phyloP scores from a whole-genome alignment of 2,888 invertebrate genomes.

The Cataglyphis cursor region DNA sequence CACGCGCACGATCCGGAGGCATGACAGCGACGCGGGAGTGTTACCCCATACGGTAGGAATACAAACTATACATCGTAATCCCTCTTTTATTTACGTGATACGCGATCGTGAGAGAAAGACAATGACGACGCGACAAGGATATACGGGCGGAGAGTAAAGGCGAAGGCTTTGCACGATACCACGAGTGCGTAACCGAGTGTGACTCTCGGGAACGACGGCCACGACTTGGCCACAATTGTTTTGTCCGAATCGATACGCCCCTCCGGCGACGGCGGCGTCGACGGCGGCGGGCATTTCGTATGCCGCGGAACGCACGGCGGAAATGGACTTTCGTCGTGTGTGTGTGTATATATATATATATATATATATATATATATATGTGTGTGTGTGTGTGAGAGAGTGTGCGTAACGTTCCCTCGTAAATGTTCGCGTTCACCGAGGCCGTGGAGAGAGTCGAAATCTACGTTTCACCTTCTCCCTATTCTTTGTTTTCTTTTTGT shows the following conservation, averaged over 20 bases:
- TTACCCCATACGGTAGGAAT: constrained; percentile 85
- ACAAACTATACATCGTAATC: constrained; percentile 52
- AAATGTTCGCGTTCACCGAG: neutral
- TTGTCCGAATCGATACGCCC: constrained; percentile 83
- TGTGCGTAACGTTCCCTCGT: no score
- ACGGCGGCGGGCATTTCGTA: constrained; percentile 77
- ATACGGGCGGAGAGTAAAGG: constrained; percentile 46
- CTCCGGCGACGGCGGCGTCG: constrained; percentile 48
- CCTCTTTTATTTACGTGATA: constrained; percentile 19
- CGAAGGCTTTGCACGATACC: constrained; percentile 19
- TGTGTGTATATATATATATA: neutral
- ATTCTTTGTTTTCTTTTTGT: neutral
- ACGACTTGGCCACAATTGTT: constrained; percentile 77
- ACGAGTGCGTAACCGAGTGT: constrained; percentile 18
- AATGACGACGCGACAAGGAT: constrained; percentile 38
- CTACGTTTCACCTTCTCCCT: neutral
- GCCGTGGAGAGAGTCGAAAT: constrained; percentile 5
- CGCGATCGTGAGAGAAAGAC: neutral
- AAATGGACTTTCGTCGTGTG: constrained; percentile 65
- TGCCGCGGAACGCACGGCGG: constrained; percentile 62
- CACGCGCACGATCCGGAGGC: constrained; percentile 71
- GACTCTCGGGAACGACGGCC: constrained; percentile 20
- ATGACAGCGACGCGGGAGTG: constrained; percentile 85
- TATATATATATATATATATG: no score
- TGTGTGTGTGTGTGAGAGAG: no score